phyloP scores from a whole-genome alignment of 2,113 vertebrate species.

The human region DNA sequence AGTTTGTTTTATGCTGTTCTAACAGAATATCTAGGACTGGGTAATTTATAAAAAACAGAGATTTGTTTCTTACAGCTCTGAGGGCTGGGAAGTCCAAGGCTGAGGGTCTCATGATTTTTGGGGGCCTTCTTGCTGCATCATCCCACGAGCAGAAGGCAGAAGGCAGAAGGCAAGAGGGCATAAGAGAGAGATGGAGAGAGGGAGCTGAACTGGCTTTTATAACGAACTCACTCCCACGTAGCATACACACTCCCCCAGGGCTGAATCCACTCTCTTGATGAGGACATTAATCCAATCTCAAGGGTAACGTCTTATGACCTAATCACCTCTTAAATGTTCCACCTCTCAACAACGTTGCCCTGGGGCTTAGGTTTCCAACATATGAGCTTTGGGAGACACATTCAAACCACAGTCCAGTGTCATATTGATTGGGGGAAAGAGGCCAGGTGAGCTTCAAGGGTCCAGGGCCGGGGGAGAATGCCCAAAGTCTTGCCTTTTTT shows the following conservation, averaged over 20 bases:
- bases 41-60: background rate
- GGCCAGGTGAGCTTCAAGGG: background rate
- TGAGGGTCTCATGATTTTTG: background rate
- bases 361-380: background rate
- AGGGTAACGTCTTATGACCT: background rate
- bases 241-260: background rate
- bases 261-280: background rate
- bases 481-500: too few species aligned
- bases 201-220: background rate
- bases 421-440: background rate
- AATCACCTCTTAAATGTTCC: background rate
- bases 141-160: background rate
- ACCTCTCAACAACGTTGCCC: background rate
- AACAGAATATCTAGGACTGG: background rate
- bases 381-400: background rate
- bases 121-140: background rate
- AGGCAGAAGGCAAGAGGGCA: background rate
- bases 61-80: background rate
- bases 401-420: background rate
- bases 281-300: background rate
- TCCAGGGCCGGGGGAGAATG: background rate
- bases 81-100: background rate
- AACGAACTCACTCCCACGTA: background rate
- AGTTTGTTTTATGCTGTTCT: background rate
- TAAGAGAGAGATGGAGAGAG: background rate